Base-by-base conservation (phyloP, 2,113 vertebrate species). In the Grallaria varia region DNA sequence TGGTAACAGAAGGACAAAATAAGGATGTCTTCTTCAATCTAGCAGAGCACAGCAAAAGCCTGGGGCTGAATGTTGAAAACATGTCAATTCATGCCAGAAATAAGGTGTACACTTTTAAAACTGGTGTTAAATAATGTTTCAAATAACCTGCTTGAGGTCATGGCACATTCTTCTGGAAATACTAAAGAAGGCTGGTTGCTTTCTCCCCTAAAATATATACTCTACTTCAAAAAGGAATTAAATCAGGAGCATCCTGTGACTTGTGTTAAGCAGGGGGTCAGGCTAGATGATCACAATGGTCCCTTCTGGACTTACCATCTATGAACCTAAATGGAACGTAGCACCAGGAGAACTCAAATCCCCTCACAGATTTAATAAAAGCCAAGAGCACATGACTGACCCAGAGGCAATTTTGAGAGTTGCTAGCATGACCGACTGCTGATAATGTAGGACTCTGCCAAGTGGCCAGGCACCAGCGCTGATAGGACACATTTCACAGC, bases 361-460 rank as follows among this genome's bases (percentile, higher is more conserved):
- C 88, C 62, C 50, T 87, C 93, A 88, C 58, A 98, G 89, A 85
- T 96, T 96, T 89, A 86, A 80, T 90, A 95, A 93, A 92, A 96
- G 64, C 83, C 76, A 78, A 93, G 81, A 94, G 74, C 97, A 97
- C 94, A 95, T 97, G 97, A 95, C 72, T 89, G 69, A 68, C 91
- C 93, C 94, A 58, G 87, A 79, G 91, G 93, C 84, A 76, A 79
- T 95, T 89, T 71, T 89, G 66, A 87, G 91, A 79, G 31, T 1
- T 91, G 18, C 58, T 90, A 58, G 53, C 87, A 62, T 94, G 90
- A 94, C 93, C 2, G 10, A 90, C 96, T 97, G 94, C 81, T 96
- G 95, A 60, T 60, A 90, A 93, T 30, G 27, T 9, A 77, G 73
- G 23, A 20, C 27, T 94, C 66, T 97, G 97, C 95, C 97, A 98